Evolutionary conservation across 2,888 invertebrate genomes (phyloP), one percentile per base, ranked within the genome.

Genomic region (Cryptocheilus praepositus): DNA sequence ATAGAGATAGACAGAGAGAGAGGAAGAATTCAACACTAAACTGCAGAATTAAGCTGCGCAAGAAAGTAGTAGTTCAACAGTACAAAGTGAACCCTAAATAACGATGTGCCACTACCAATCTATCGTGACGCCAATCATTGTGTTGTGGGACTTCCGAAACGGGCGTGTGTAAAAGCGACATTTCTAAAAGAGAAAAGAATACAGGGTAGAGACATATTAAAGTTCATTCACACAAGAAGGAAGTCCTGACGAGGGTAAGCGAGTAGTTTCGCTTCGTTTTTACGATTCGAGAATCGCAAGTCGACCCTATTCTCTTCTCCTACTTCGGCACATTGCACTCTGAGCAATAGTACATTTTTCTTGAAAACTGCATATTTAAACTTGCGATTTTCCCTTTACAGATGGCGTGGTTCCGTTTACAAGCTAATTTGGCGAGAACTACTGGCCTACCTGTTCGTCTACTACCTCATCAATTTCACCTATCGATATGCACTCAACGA

Each of bases 381-480:
- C 16, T 45, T 11, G 22, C 13, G 15, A 13, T 22, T 22, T 49
- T 73, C 85, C 87, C 85, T 83, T 92, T 92, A 61, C 93, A 96
- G 97, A 92, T 98, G 98, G 98, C 92, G 95, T 86, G 97, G 97
- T 84, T 97, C 97, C 88, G 96, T 98, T 51, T 98, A 98, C 92
- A 98, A 98, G 92, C 90, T 98, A 88, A 94, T 98, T 75, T 98
- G 97, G 96, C 93, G 96, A 82, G 98, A 98, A 91, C 91, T 97
- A 76, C 89, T 96, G 85, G 95, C 96, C 65, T 98, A 97, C 90
- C 92, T 96, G 87, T 91, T 93, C 81, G 89, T 96, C 79, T 98
- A 96, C 91, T 95, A 95, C 90, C 92, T 93, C 81, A 95, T 98
- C 87, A 97, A 96, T 90, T 90, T 96, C 81, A 90, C 94, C 77